Evolutionary conservation across 2,797 vertebrate species (phyloP).

Genomic region (Acomys russatus): DNA sequence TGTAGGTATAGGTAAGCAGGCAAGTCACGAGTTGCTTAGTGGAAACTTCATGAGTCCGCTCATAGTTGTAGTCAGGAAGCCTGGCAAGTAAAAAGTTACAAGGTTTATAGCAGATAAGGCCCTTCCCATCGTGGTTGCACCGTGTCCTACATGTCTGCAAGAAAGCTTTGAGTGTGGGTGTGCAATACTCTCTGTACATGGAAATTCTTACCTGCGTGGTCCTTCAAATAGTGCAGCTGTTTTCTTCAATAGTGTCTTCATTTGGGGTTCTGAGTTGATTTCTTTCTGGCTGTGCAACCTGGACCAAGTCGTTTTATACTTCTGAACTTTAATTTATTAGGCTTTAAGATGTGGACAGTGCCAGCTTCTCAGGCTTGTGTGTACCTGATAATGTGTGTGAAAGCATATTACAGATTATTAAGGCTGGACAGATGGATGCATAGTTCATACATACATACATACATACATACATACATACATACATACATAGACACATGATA

Average conservation of each 20-base stretch:
- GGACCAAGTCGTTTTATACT: not conserved
- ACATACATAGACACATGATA: not conserved
- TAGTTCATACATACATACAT: not conserved
- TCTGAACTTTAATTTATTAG: conserved; percentile 48
- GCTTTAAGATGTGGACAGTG: conserved; percentile 26
- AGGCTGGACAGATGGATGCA: not conserved
- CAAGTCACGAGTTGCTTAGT: not conserved
- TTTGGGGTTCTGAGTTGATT: conserved; percentile 5
- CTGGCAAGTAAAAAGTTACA: not conserved
- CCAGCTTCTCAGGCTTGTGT: not conserved
- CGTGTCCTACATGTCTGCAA: not conserved
- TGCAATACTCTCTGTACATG: not conserved
- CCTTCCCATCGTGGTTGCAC: not conserved
- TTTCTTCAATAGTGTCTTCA: not conserved
- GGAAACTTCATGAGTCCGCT: not conserved
- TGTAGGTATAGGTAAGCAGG: not conserved
- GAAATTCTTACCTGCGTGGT: not conserved
- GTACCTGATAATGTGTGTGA: conserved; percentile 29
- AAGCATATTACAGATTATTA: conserved; percentile 4
- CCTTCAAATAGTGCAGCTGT: not conserved
- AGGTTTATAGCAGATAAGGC: not conserved
- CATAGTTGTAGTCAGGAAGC: not conserved
- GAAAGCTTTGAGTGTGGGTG: not conserved
- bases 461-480: not conserved
- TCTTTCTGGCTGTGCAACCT: conserved; percentile 12